Evolutionary conservation across 1,140 invertebrate genomes (phyloP).

Genomic region (Drosophila saltans): DNA sequence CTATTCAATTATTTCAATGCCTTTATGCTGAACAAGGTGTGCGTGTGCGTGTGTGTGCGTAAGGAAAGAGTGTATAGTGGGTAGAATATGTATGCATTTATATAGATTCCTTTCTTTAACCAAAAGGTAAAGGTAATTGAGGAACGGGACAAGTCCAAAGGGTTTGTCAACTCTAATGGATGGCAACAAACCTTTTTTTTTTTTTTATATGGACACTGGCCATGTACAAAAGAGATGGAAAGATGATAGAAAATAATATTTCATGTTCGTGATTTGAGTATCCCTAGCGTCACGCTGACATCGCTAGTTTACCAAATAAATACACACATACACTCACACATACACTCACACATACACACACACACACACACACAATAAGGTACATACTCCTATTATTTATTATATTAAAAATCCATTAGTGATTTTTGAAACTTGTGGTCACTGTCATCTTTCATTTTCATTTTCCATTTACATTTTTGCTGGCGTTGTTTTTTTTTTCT

Average conservation of each 20-base stretch:
- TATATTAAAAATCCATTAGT: slow-evolving; percentile 81
- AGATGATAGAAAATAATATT: slow-evolving; percentile 24
- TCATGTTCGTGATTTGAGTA: slow-evolving; percentile 46
- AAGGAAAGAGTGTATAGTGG: not conserved
- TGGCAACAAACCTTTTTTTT: slow-evolving; percentile 25
- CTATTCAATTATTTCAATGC: slow-evolving; percentile 73
- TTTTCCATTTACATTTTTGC: slow-evolving; percentile 60
- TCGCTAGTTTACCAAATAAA: not conserved
- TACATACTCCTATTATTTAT: slow-evolving; percentile 65
- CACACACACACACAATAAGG: not conserved
- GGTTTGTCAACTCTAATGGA: slow-evolving; percentile 57
- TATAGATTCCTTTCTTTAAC: not conserved
- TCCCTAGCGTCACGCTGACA: not conserved
- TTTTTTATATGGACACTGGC: slow-evolving; percentile 24
- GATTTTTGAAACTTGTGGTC: slow-evolving; percentile 79
- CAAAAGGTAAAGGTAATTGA: slow-evolving; percentile 7
- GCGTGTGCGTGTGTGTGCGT: not conserved
- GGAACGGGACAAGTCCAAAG: not conserved
- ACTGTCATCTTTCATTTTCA: slow-evolving; percentile 72
- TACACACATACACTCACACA: not conserved
- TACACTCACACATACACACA: not conserved
- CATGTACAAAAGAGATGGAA: not conserved
- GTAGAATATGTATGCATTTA: not conserved
- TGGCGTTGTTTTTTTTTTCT: not conserved
- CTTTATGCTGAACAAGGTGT: slow-evolving; percentile 16